These are phyloP conservation scores for Calliopsis andreniformis DNA, from an alignment of 1,140 invertebrate species.

Conservation along the genomic window DNA sequence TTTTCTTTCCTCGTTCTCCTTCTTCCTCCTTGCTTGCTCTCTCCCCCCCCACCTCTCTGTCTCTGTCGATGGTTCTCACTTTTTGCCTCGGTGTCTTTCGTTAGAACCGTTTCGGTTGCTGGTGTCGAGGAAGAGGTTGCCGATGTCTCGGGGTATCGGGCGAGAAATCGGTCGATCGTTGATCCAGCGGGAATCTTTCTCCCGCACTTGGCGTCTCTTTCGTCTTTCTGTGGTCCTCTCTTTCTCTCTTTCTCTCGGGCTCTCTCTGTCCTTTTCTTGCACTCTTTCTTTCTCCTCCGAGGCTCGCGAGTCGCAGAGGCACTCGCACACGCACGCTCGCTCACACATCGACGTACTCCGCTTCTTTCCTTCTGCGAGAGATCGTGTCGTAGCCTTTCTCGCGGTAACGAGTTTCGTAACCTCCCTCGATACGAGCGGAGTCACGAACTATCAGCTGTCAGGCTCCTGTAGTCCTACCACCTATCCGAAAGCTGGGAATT, in stretches of 20 bases:
- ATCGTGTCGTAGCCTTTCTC: constrained; percentile 45
- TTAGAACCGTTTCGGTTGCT: too few relatives aligned
- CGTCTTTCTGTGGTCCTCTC: constrained; percentile 16
- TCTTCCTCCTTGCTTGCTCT: constrained; percentile 33
- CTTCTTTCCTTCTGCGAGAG: constrained; percentile 25
- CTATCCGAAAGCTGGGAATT: constrained; percentile 49
- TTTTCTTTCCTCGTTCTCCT: constrained; percentile 19
- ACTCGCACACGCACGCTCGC: constrained; percentile 22
- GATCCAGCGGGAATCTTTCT: constrained; percentile 21
- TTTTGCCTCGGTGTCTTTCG: too few relatives aligned
- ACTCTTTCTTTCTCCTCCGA: constrained; percentile 8
- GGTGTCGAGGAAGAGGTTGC: too few relatives aligned
- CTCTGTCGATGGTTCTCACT: background rate
- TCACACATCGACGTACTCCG: constrained; percentile 23
- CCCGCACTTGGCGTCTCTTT: constrained; percentile 34
- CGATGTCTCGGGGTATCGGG: constrained; percentile 1
- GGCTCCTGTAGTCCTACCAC: constrained; percentile 46
- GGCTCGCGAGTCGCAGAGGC: constrained; percentile 18
- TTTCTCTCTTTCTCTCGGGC: constrained; percentile 4
- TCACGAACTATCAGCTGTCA: constrained; percentile 60
- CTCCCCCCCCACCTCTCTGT: constrained; percentile 12
- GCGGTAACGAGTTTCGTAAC: constrained; percentile 47
- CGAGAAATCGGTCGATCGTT: background rate
- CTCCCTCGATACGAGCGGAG: constrained; percentile 37
- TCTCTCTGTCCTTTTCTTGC: too few relatives aligned